Base-by-base conservation (phyloP, 2,113 vertebrate species). In the Neopipo cinnamomea region DNA sequence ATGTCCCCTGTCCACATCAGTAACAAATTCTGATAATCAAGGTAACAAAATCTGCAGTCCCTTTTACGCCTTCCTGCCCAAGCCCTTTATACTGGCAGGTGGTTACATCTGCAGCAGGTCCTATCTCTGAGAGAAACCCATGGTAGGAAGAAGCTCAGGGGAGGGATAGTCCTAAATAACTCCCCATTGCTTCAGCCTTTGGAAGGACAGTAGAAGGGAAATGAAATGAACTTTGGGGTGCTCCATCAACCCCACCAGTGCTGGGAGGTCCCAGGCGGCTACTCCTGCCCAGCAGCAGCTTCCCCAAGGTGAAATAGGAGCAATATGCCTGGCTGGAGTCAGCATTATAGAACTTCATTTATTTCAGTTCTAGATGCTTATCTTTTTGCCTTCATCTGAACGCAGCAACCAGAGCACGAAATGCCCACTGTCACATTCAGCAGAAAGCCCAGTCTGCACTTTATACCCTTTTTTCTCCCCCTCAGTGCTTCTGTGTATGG, bases 401-500 rank as follows among this genome's bases (percentile, higher is more conserved):
- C 20, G 14, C 11, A 53, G n/a, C 12, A 13, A 62, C 4, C 19
- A 1, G 77, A 89, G 37, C 31, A 35, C 24, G 27, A 84, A 93
- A 77, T 28, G 37, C 22, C 72, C 8, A 0, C 14, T 93, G 79
- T 73, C 49, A 12, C 8, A 2, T 81, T 70, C 66, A 78, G 41
- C 41, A 72, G 33, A 75, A 63, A 89, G 30, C 52, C 49, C 42
- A 74, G 18, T 4, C n/a, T 87, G 20, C 7, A 31, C 15, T 73
- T 89, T 23, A 27, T 33, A 70, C 33, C 30, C 4, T 8, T 61
- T 68, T 79, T 50, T 39, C 24, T 81, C 24, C 14, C 20, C 21
- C 6, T 6, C 5, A 2, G 2, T 2, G 0, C 35, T 46, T 82
- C 62, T 75, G 53, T 18, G 15, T 56, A 73, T 0, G 13, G 50